Conservation (phyloP, 2,113 vertebrate genomes). For the Mustela lutreola region DNA sequence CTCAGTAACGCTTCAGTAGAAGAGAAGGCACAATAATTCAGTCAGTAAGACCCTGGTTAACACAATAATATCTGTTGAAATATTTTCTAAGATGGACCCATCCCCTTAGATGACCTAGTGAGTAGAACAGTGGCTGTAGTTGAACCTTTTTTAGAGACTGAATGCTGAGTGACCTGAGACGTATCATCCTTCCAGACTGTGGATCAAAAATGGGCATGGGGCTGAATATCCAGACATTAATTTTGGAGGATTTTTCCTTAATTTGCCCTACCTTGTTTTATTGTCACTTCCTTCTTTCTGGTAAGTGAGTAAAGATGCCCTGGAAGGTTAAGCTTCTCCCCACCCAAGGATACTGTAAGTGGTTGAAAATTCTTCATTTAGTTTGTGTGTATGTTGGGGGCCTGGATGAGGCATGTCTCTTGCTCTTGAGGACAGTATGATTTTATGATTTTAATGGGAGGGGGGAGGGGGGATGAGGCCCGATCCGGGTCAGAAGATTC, state of each 20-base stretch:
- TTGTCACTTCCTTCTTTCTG: conserved; percentile 4
- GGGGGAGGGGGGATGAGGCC: not conserved
- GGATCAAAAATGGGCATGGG: not conserved
- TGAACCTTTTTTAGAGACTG: not conserved
- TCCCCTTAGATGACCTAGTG: not conserved
- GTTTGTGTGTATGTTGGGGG: not conserved
- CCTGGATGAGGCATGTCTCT: not conserved
- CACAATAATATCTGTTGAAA: not conserved
- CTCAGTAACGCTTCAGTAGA: not conserved
- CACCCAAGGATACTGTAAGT: not conserved
- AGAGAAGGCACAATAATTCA: not conserved
- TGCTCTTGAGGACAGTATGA: not conserved
- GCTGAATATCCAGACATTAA: not conserved
- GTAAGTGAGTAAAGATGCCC: not conserved
- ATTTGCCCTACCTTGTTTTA: not conserved
- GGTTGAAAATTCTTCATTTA: not conserved
- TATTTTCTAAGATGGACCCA: not conserved
- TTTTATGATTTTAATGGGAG: not conserved
- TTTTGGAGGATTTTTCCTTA: not conserved
- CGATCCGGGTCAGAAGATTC: not conserved
- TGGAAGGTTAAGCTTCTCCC: not conserved
- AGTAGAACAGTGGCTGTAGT: not conserved
- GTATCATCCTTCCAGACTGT: not conserved
- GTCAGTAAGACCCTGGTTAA: not conserved
- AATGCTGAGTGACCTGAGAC: not conserved